Base-by-base conservation (phyloP, 2,888 invertebrate species). In the Drosophila formosana region DNA sequence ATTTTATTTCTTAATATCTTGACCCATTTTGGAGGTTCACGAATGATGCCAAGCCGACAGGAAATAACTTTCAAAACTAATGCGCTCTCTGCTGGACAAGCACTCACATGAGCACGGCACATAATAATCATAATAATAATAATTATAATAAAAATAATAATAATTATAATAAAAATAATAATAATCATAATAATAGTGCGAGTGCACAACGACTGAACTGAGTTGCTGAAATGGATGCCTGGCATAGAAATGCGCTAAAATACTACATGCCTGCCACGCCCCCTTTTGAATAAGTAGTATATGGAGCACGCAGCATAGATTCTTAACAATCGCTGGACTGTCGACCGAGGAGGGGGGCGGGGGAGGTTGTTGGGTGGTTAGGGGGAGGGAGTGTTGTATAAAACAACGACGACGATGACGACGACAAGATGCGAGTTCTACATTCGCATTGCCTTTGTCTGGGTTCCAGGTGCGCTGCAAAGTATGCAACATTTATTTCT, bases 401-500 rank as follows among this genome's bases (percentile, higher is more conserved):
- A 51, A 11, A 53, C 43, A 62, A 57, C 41, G 53, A 49, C 46
- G 57, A 65, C 55, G 32, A 50, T 18, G 25, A 26, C 13, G 37
- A 47, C 39, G 30, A 45, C 55, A 46, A 57, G 56, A 57, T 34
- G 56, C 41, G 41, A 66, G 68, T 63, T 77, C 77, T 58, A 75
- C 73, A 76, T 66, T 76, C 66, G 58, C 63, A 25, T 66, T 69
- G 63, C 63, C 58, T 74, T 56, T 64, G 51, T 37, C 58, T 51
- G 70, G 66, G 50, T 43, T 50, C 11, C 62, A 76, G 69, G 62
- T 61, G 77, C 72, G 67, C 78, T 67, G 65, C 61, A 57, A 78
- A 68, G 75, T 78, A 77, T 78, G 77, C 77, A 72, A 72, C 77
- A 78, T 72, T 75, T 75, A 75, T 75, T 78, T 67, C 62, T 65